phyloP scores from a whole-genome alignment of 2,797 vertebrate species.

The Odontamblyopus rebecca region DNA sequence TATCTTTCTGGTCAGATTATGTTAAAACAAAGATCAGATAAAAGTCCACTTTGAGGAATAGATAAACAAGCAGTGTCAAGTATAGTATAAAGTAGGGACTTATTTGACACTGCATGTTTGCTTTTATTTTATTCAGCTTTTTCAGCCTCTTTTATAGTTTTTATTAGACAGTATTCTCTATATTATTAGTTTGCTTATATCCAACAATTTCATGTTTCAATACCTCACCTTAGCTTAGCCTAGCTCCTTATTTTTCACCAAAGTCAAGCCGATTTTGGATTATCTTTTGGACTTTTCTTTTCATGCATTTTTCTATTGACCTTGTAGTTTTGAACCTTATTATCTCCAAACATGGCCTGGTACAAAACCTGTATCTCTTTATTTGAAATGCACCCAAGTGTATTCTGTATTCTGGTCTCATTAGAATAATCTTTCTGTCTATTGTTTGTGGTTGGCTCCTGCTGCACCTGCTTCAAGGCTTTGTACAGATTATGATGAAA shows the following conservation, averaged over 20 bases:
- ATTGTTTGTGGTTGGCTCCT: conserved; percentile 18
- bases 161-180: background rate
- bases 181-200: background rate
- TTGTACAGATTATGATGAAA: conserved; percentile 57
- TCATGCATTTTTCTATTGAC: conserved; percentile 15
- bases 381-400: background rate
- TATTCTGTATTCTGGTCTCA: background rate
- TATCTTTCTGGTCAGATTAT: no score
- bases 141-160: background rate
- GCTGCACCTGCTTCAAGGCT: conserved; percentile 42
- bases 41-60: no score
- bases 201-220: background rate
- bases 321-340: conserved; percentile 19
- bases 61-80: no score
- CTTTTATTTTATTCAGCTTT: background rate
- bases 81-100: no score
- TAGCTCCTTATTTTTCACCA: background rate
- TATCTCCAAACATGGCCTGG: background rate
- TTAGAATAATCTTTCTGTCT: conserved; percentile 14
- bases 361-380: background rate
- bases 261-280: background rate
- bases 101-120: no score
- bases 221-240: background rate
- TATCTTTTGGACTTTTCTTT: background rate
- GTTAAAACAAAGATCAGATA: no score